These are phyloP conservation scores for Perognathus longimembris DNA, from an alignment of 2,113 vertebrate genomes.

Conservation along the genomic window DNA sequence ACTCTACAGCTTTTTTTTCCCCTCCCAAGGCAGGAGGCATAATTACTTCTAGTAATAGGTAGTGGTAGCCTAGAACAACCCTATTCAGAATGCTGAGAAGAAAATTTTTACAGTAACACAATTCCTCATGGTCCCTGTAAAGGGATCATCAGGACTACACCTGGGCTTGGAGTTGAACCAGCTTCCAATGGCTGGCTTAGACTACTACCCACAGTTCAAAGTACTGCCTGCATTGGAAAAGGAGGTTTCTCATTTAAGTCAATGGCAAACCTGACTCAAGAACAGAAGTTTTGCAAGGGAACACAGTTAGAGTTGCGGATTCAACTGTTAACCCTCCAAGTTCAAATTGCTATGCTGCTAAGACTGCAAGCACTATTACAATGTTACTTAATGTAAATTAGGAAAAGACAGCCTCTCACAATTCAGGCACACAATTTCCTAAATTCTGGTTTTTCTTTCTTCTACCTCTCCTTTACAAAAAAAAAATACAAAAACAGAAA, in stretches of 20 bases:
- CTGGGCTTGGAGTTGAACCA: not conserved
- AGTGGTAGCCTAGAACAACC: not conserved
- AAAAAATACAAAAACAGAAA: too few species aligned
- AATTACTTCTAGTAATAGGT: too few species aligned
- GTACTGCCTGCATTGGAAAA: not conserved
- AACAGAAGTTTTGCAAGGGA: not conserved
- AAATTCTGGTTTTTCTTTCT: not conserved
- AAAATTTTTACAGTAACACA: not conserved
- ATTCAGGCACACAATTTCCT: not conserved
- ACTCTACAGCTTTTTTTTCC: not conserved
- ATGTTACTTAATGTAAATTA: not conserved
- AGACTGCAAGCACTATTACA: constrained; percentile 6
- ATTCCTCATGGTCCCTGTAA: not conserved
- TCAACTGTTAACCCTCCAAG: not conserved
- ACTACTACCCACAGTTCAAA: not conserved
- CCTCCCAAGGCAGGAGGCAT: not conserved
- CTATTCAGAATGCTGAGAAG: not conserved
- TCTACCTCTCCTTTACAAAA: not conserved
- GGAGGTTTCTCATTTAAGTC: not conserved
- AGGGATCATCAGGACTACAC: not conserved
- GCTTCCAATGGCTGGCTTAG: not conserved
- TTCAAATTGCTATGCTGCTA: not conserved
- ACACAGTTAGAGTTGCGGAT: not conserved
- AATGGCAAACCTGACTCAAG: not conserved
- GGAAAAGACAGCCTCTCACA: not conserved